Evolutionary conservation across 2,888 invertebrate genomes (phyloP).

Genomic region (Artemia sp.): DNA sequence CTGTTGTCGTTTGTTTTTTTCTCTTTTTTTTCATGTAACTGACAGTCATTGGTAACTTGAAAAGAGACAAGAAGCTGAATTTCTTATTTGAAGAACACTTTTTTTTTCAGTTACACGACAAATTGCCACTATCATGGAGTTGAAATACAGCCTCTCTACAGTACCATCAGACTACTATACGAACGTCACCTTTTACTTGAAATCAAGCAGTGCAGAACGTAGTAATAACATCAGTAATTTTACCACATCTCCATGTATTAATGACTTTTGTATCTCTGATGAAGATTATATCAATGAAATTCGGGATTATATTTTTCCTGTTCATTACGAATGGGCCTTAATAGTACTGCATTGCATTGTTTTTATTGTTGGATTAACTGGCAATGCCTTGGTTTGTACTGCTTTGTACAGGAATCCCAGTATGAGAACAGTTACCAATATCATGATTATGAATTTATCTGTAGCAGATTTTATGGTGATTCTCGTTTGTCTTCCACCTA

Average conservation of each 20-base stretch:
- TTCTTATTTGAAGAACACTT: no score
- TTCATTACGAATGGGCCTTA: slow-evolving; percentile 56
- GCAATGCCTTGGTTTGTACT: slow-evolving; percentile 70
- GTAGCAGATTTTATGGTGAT: slow-evolving; percentile 66
- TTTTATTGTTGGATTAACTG: slow-evolving; percentile 62
- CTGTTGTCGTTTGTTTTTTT: no score
- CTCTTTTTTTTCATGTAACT: no score
- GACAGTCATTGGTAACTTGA: no score
- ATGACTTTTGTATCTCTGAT: slow-evolving; percentile 34
- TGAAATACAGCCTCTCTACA: no score
- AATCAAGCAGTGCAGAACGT: no score
- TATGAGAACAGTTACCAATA: slow-evolving; percentile 85
- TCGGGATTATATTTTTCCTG: slow-evolving; percentile 49
- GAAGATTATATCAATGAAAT: slow-evolving; percentile 45
- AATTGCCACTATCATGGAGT: no score
- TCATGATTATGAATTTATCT: slow-evolving; percentile 78
- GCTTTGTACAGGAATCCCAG: slow-evolving; percentile 71
- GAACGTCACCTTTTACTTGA: no score
- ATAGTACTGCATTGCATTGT: slow-evolving; percentile 57
- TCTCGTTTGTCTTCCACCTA: slow-evolving; percentile 68
- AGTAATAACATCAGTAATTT: background rate
- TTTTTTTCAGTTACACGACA: no score
- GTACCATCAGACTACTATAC: no score
- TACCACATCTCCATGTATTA: slow-evolving; percentile 31
- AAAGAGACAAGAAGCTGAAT: no score